Percentiles rank a stretch among this genome's conserved stretches.
phyloP scores from a whole-genome alignment of 2,888 invertebrate species.

The Caenorhabditis macrosperma region DNA sequence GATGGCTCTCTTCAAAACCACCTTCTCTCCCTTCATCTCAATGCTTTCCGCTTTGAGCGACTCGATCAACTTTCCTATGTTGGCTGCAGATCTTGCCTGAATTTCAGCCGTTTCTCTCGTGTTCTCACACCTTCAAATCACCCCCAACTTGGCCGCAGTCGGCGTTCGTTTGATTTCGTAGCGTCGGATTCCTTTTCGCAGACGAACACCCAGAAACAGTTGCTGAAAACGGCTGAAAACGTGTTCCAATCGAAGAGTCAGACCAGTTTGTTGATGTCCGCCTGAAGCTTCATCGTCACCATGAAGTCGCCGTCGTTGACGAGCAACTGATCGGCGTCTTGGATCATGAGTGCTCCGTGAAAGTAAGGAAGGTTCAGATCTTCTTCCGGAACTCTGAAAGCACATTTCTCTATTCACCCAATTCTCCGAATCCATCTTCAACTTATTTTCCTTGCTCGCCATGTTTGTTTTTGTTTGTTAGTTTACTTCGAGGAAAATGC shows the following conservation, averaged over 20 bases:
- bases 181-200: slow-evolving; percentile 45
- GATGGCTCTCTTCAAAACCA: slow-evolving; percentile 64
- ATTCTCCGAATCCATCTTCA: neutral
- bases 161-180: slow-evolving; percentile 59
- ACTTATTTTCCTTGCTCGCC: slow-evolving; percentile 15
- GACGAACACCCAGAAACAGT: slow-evolving; percentile 51
- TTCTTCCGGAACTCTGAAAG: slow-evolving; percentile 52
- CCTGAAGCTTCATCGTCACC: slow-evolving; percentile 45
- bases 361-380: slow-evolving; percentile 64
- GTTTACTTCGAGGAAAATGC: neutral
- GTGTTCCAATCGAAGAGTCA: neutral
- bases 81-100: slow-evolving; percentile 2
- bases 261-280: slow-evolving; percentile 45
- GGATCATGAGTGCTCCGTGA: slow-evolving; percentile 72
- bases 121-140: neutral
- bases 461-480: neutral
- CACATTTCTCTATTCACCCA: neutral
- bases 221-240: slow-evolving; percentile 33
- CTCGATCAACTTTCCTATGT: slow-evolving; percentile 59
- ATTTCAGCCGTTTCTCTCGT: neutral
- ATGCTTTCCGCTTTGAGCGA: slow-evolving; percentile 48
- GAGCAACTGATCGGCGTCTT: slow-evolving; percentile 66
- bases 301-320: slow-evolving; percentile 51
- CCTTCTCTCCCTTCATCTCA: slow-evolving; percentile 55
- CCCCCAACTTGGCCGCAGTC: slow-evolving; percentile 21